Conservation (phyloP, 2,888 invertebrate genomes). For the Resseliella maxima region DNA sequence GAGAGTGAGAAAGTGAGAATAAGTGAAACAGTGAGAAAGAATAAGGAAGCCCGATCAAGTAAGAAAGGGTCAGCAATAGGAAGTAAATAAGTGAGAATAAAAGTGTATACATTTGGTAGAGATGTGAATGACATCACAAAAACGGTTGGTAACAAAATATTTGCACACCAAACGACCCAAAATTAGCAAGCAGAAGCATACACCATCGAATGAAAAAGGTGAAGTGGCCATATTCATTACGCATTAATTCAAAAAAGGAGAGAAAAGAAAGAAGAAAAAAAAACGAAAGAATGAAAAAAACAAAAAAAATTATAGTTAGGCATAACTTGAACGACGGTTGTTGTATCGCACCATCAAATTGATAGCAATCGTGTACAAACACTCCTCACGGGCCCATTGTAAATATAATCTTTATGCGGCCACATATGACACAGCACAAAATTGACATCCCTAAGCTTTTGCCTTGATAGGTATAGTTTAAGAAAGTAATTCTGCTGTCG, state of each 20-base stretch:
- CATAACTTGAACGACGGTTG: constrained; percentile 5
- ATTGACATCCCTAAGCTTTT: background rate
- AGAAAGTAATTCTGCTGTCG: constrained; percentile 28
- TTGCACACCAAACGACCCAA: background rate
- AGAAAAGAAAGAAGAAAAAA: too few species aligned
- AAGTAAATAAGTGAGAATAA: background rate
- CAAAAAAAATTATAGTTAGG: background rate
- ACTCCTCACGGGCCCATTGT: background rate
- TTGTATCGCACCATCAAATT: constrained; percentile 11
- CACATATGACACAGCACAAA: background rate
- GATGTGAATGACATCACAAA: background rate
- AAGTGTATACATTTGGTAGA: background rate
- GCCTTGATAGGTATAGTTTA: background rate
- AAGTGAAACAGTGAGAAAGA: too few species aligned
- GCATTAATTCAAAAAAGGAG: too few species aligned
- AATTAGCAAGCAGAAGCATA: background rate
- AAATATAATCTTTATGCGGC: background rate
- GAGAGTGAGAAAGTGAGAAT: too few species aligned
- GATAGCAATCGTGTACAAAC: background rate
- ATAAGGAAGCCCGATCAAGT: too few species aligned
- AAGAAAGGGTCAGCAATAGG: background rate
- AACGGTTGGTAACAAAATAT: background rate
- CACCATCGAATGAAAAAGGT: background rate
- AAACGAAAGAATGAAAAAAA: background rate
- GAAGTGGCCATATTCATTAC: background rate